Percentiles rank a stretch among this genome's conserved stretches.
phyloP scores from a whole-genome alignment of 2,113 vertebrate genomes.

The Eublepharis macularius region DNA sequence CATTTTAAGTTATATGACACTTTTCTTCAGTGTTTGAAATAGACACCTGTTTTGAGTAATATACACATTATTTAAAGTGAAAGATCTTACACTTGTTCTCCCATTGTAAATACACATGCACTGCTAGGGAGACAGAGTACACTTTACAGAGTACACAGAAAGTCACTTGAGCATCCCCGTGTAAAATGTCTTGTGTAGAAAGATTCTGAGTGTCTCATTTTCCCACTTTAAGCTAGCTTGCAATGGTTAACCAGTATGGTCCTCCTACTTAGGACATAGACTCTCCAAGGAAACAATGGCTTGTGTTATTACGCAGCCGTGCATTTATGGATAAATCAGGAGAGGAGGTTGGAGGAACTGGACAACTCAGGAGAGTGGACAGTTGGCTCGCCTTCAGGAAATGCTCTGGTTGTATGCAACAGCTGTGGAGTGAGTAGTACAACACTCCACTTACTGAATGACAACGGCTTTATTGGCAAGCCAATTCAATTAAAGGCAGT shows the following conservation, averaged over 20 bases:
- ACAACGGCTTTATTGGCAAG: constrained; percentile 93
- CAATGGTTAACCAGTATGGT: neutral
- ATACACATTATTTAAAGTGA: too few species aligned
- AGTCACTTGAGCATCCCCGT: too few species aligned
- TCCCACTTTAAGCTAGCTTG: neutral
- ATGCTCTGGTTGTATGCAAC: constrained; percentile 82
- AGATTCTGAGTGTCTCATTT: neutral
- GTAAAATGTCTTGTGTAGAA: too few species aligned
- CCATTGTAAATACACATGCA: too few species aligned
- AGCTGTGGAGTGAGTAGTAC: constrained; percentile 85
- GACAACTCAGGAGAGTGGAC: constrained; percentile 70
- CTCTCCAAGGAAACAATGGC: neutral
- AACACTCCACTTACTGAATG: constrained; percentile 90
- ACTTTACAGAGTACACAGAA: too few species aligned
- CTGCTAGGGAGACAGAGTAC: too few species aligned
- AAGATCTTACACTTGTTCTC: too few species aligned
- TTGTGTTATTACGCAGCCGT: neutral
- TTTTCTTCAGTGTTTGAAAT: too few species aligned
- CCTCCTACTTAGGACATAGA: neutral
- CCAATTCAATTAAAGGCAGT: constrained; percentile 92
- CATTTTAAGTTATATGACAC: too few species aligned
- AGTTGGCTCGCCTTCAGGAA: constrained; percentile 85
- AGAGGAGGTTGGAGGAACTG: constrained; percentile 19
- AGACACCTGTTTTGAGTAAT: too few species aligned
- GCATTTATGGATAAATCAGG: constrained; percentile 9